Evolutionary conservation across 2,797 vertebrate genomes (phyloP).

Genomic region (Chelon labrosus): DNA sequence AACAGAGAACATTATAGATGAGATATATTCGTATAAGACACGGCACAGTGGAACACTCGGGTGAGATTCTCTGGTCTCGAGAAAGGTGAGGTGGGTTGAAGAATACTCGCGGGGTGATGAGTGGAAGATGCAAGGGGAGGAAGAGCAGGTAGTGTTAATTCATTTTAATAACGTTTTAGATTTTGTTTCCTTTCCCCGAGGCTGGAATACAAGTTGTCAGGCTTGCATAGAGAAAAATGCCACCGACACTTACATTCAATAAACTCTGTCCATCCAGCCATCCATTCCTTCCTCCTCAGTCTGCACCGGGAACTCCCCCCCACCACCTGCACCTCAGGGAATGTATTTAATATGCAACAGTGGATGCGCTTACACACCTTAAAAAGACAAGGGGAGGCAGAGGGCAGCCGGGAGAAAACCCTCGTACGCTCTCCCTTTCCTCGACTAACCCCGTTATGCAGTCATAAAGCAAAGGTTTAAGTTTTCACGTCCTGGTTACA

Average conservation of each 20-base stretch:
- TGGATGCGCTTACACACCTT: constrained; percentile 73
- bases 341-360: constrained; percentile 78
- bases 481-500: constrained; percentile 75
- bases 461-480: constrained; percentile 67
- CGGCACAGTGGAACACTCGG: constrained; percentile 71
- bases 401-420: constrained; percentile 57
- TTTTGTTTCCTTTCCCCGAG: constrained; percentile 47
- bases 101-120: constrained; percentile 56
- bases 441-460: constrained; percentile 62
- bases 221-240: constrained; percentile 72
- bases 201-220: constrained; percentile 76
- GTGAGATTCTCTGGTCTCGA: constrained; percentile 67
- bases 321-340: constrained; percentile 68
- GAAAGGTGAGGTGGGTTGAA: constrained; percentile 52
- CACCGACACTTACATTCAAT: constrained; percentile 78
- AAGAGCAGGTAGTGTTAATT: constrained; percentile 72
- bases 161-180: constrained; percentile 40
- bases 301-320: constrained; percentile 37
- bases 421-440: constrained; percentile 60
- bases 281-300: constrained; percentile 45
- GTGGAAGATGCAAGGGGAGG: constrained; percentile 60
- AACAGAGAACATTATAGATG: constrained; percentile 49
- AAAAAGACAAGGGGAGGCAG: constrained; percentile 72
- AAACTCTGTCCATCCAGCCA: constrained; percentile 43
- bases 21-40: constrained; percentile 57